A percentile compares a stretch with the other conserved stretches of the same genome.
phyloP scores from a whole-genome alignment of 2,113 vertebrate genomes.

The Corythornis madagascariensis region DNA sequence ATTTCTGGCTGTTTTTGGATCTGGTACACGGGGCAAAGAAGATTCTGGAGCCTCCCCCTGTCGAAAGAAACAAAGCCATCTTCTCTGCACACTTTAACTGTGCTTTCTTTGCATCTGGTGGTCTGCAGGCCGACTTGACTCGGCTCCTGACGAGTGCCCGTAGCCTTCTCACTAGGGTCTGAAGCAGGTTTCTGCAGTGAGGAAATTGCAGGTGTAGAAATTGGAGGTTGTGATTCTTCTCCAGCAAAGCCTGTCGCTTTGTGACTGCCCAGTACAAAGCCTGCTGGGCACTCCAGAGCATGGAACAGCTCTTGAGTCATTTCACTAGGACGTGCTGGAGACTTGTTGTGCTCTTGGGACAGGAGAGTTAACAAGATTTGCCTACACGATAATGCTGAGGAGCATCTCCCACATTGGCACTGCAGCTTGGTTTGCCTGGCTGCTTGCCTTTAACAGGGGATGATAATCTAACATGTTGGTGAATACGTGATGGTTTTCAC shows the following conservation, averaged over 20 bases:
- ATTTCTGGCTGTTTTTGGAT: too few species aligned
- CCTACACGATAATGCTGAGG: rapidly evolving
- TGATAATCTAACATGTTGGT: not conserved
- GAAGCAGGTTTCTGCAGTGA: not conserved
- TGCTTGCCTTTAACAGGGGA: not conserved
- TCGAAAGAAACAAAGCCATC: too few species aligned
- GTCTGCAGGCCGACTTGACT: not conserved
- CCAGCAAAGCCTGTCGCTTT: not conserved
- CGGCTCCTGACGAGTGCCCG: not conserved
- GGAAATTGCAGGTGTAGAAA: not conserved
- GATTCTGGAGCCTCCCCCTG: too few species aligned
- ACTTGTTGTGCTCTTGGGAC: not conserved
- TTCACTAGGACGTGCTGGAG: not conserved
- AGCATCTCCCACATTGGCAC: not conserved
- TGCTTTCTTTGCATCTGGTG: not conserved
- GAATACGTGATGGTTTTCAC: not conserved
- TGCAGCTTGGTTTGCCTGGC: not conserved
- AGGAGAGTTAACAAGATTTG: not conserved
- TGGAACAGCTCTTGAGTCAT: not conserved
- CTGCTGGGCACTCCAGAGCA: not conserved
- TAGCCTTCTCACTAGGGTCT: not conserved
- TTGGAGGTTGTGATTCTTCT: not conserved
- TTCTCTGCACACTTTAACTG: not conserved
- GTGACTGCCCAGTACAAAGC: not conserved
- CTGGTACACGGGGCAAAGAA: too few species aligned